A percentile compares a stretch with the other conserved stretches of the same genome.
Conservation (phyloP, 2,113 vertebrate species). For the Uria lomvia region DNA sequence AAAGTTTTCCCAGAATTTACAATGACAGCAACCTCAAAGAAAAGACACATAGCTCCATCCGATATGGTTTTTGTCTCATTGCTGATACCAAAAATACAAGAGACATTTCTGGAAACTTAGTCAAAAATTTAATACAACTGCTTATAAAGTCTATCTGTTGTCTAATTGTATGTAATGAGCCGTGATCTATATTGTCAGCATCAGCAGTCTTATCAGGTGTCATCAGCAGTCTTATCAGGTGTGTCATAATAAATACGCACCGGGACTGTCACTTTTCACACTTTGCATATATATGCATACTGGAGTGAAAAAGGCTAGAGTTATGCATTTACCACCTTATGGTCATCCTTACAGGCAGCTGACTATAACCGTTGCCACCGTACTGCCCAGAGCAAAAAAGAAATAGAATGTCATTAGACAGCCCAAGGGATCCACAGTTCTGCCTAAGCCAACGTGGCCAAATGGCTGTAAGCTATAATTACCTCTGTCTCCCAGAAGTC, state of each 20-base stretch:
- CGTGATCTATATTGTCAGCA: background rate
- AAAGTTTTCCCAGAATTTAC: background rate
- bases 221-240: background rate
- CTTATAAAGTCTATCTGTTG: background rate
- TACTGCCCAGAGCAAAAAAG: background rate
- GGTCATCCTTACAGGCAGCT: background rate
- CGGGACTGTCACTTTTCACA: background rate
- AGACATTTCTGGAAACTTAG: background rate
- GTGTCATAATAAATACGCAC: background rate
- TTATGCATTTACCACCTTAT: background rate
- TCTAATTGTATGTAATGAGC: background rate
- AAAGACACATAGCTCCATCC: background rate
- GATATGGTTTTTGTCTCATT: background rate
- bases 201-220: background rate
- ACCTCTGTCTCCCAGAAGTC: background rate
- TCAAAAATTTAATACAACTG: background rate
- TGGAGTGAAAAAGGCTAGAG: background rate
- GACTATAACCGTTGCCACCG: rapidly evolving
- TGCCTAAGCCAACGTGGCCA: background rate
- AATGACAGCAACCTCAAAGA: background rate
- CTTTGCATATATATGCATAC: rapidly evolving
- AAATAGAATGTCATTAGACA: background rate
- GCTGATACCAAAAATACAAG: background rate
- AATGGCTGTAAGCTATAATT: background rate
- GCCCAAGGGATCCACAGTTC: background rate